Evolutionary conservation across 2,113 vertebrate species (phyloP).

Genomic region (Dipodomys merriami): DNA sequence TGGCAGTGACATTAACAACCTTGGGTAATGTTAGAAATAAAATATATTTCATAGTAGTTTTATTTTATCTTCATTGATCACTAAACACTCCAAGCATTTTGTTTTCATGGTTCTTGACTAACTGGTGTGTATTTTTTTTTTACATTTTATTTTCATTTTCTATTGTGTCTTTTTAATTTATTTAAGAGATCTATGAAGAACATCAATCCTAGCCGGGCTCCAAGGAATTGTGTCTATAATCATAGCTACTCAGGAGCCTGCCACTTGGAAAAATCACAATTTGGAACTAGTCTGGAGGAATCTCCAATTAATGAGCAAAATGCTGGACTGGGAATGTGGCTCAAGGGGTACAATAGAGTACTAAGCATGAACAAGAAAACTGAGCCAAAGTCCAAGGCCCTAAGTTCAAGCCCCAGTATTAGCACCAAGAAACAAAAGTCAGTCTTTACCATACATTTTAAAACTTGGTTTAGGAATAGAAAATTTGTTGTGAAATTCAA

Average conservation of each 20-base stretch:
- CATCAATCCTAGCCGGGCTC: neutral
- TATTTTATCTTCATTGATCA: neutral
- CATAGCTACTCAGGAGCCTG: too few species aligned
- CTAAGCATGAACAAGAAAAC: too few species aligned
- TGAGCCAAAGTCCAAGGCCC: too few species aligned
- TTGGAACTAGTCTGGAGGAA: too few species aligned
- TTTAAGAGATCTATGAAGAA: slow-evolving; percentile 17
- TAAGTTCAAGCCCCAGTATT: too few species aligned
- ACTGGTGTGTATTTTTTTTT: too few species aligned
- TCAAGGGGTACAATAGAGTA: too few species aligned
- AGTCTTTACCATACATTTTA: neutral
- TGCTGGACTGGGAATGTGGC: too few species aligned
- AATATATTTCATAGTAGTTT: neutral
- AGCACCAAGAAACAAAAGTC: too few species aligned
- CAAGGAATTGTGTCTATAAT: too few species aligned
- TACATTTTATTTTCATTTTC: neutral
- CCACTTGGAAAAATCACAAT: too few species aligned
- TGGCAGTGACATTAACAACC: neutral
- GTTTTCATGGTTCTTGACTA: neutral
- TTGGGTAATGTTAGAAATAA: slow-evolving; percentile 6
- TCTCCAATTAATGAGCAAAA: too few species aligned
- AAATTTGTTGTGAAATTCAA: neutral
- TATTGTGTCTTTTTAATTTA: slow-evolving; percentile 17
- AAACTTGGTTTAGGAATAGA: neutral
- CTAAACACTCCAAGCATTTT: neutral